phyloP scores from a whole-genome alignment of 2,797 vertebrate species.

The Pagetopsis macropterus region DNA sequence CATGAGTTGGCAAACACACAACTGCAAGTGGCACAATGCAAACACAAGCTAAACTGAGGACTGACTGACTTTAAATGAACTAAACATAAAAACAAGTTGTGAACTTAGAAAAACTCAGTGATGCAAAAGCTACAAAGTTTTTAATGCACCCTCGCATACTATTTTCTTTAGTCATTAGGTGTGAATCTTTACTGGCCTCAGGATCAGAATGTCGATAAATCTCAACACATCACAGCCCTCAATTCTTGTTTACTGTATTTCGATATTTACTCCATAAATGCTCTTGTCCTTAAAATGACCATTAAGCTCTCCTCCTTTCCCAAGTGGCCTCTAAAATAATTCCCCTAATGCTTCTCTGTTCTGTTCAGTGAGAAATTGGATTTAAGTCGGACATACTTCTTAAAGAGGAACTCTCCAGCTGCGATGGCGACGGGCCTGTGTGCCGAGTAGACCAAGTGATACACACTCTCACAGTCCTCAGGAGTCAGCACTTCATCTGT shows the following conservation, averaged over 20 bases:
- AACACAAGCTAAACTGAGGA: not conserved
- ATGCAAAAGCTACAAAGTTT: not conserved
- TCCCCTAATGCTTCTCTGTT: not conserved
- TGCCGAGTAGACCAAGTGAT: conserved; percentile 98
- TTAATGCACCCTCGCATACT: not conserved
- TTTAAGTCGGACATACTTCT: conserved; percentile 88
- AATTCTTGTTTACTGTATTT: too few relatives aligned
- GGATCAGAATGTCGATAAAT: too few relatives aligned
- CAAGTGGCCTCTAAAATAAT: not conserved
- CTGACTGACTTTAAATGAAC: not conserved
- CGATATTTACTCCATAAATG: too few relatives aligned
- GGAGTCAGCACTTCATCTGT: conserved; percentile 97
- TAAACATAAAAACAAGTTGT: not conserved
- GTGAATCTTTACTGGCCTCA: too few relatives aligned
- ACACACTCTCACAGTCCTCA: conserved; percentile 99
- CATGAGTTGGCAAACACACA: conserved; percentile 27
- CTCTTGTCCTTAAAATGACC: too few relatives aligned
- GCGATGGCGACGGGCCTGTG: conserved; percentile 97
- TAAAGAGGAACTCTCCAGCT: conserved; percentile 97
- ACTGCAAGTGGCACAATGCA: not conserved
- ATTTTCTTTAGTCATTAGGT: too few relatives aligned
- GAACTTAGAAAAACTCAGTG: conserved; percentile 1
- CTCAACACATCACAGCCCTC: too few relatives aligned
- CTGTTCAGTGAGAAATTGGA: not conserved
- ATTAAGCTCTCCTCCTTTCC: not conserved